Base-by-base conservation (phyloP, 2,113 vertebrate species). In the Dasyprocta punctata region DNA sequence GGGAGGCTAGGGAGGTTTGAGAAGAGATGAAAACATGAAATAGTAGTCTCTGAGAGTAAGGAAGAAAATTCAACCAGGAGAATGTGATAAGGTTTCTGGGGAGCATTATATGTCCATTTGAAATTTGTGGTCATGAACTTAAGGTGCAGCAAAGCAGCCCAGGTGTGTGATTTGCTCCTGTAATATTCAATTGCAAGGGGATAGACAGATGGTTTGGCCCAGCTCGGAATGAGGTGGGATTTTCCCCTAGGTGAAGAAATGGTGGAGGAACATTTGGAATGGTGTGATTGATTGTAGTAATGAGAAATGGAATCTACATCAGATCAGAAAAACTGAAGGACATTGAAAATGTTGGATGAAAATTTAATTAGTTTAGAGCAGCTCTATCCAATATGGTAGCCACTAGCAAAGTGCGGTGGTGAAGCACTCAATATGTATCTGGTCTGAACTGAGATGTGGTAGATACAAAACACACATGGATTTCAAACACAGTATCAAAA, bases 401-500 rank as follows among this genome's bases (percentile, higher is more conserved):
- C 56, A 24, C 38, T n/a, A 16, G 38, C 58, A 82, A 49, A 22
- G 9, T 17, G 60, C 44, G 60, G 8, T 60, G 11, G 33, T 5
- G 16, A 17, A 86, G 26, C 4, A 9, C 8, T 28, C 28, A 52
- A n/a, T 33, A 60, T 3, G 36, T 4, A 8, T 33, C 81, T 83
- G 16, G 41, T 52, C 28, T 65, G 58, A 77, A 60, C 0, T 52
- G 14, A 77, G 16, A 71, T 7, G 54, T 1, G 14, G 36, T 44
- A 58, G 82, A 33, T 47, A 1, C 28, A 61, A 87, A 87, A 36
- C 38, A 63, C 3, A 36, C 16, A 47, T 0, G 4, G 20, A 28
- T 86, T 95, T 77, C 84, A 96, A 96, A 96, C 65, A 28, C 24
- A 13, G 7, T 12, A 33, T 58, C 19, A 56, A 56, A 49, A 84